phyloP scores from a whole-genome alignment of 2,888 invertebrate species.

The Lithophane ornitopus region DNA sequence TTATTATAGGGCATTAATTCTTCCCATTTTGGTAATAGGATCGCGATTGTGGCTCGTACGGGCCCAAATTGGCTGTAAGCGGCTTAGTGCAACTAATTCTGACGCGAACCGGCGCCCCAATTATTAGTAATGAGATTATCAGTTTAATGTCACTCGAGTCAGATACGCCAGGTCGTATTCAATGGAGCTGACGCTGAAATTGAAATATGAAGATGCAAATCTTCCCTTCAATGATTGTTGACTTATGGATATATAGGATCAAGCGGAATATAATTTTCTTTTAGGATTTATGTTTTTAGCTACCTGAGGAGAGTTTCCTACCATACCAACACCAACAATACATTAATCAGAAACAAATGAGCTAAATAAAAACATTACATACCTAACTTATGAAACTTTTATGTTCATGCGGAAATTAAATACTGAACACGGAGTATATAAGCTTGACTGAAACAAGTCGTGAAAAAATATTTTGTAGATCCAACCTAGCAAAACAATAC shows the following conservation, averaged over 20 bases:
- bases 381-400: background rate
- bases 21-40: conserved; percentile 62
- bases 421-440: background rate
- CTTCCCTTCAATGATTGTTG: background rate
- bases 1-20: conserved; percentile 63
- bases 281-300: background rate
- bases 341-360: background rate
- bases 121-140: conserved; percentile 72
- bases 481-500: background rate
- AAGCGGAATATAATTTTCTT: background rate
- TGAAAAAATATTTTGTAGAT: background rate
- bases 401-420: too few species aligned
- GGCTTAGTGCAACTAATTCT: conserved; percentile 73
- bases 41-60: conserved; percentile 63
- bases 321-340: background rate
- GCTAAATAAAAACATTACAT: background rate
- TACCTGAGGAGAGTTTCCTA: background rate
- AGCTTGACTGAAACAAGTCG: background rate
- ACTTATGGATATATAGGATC: background rate
- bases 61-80: conserved; percentile 72
- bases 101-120: conserved; percentile 64
- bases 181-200: conserved; percentile 33
- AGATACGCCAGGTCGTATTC: conserved; percentile 40
- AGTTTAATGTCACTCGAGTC: conserved; percentile 67
- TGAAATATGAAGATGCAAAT: conserved; percentile 46